These are phyloP conservation scores for Amphiduros pacificus DNA, from an alignment of 2,888 invertebrate species.

Conservation along the genomic window DNA sequence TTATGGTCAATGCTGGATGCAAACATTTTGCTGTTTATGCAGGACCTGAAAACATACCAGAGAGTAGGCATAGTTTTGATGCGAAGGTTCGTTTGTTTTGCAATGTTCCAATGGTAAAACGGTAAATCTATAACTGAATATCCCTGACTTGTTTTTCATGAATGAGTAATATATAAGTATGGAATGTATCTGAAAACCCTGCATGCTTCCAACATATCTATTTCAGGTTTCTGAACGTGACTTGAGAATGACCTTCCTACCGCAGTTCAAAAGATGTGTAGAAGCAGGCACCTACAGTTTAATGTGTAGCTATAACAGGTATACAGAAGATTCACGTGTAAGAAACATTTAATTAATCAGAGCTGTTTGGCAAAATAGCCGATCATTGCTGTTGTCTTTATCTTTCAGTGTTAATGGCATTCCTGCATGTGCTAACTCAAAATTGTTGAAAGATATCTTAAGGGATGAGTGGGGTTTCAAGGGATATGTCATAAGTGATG, in stretches of 20 bases:
- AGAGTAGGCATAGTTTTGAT: conserved; percentile 18
- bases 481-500: conserved; percentile 37
- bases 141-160: background rate
- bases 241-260: conserved; percentile 47
- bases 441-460: conserved; percentile 42
- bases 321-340: background rate
- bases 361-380: background rate
- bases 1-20: conserved; percentile 53
- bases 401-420: conserved; percentile 50
- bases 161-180: background rate
- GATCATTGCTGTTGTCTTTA: conserved; percentile 3
- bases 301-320: conserved; percentile 58
- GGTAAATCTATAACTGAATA: background rate
- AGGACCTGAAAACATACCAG: conserved; percentile 54
- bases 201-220: background rate
- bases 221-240: conserved; percentile 45
- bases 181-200: background rate
- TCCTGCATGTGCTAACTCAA: conserved; percentile 50
- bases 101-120: background rate
- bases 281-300: conserved; percentile 49
- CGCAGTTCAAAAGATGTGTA: conserved; percentile 45
- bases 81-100: conserved; percentile 21
- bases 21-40: conserved; percentile 54
- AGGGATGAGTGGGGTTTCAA: conserved; percentile 32
- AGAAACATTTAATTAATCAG: background rate